These are phyloP conservation scores for Apogon talboti DNA, from an alignment of 2,797 vertebrate species.

Conservation along the genomic window DNA sequence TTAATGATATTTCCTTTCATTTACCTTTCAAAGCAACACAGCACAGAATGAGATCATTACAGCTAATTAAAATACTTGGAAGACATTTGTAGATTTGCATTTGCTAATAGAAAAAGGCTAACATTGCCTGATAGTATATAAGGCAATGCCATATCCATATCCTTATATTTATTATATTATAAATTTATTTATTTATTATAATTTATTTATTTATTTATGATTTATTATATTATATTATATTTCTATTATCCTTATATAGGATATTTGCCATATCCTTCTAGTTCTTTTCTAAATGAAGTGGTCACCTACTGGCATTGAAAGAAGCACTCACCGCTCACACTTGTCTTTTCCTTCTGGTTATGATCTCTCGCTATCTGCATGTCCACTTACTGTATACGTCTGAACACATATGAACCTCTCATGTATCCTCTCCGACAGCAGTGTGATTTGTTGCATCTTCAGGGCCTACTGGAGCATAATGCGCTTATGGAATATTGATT, in stretches of 20 bases:
- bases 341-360: not conserved
- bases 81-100: too few relatives aligned
- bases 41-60: not conserved
- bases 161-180: too few relatives aligned
- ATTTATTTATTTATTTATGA: too few relatives aligned
- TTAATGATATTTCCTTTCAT: too few relatives aligned
- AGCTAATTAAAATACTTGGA: not conserved
- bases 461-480: slow-evolving; percentile 51
- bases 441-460: slow-evolving; percentile 54
- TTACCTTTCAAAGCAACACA: too few relatives aligned
- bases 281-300: not conserved
- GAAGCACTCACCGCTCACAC: not conserved
- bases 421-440: slow-evolving; percentile 30
- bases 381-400: not conserved
- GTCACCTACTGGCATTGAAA: not conserved
- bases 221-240: too few relatives aligned
- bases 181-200: too few relatives aligned
- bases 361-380: not conserved
- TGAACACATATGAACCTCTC: slow-evolving; percentile 12
- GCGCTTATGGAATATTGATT: slow-evolving; percentile 68
- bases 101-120: too few relatives aligned
- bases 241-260: too few relatives aligned
- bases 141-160: too few relatives aligned
- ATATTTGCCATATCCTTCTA: not conserved
- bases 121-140: too few relatives aligned